Base-by-base conservation (phyloP, 2,113 vertebrate genomes). In the Brienomyrus brachyistius region DNA sequence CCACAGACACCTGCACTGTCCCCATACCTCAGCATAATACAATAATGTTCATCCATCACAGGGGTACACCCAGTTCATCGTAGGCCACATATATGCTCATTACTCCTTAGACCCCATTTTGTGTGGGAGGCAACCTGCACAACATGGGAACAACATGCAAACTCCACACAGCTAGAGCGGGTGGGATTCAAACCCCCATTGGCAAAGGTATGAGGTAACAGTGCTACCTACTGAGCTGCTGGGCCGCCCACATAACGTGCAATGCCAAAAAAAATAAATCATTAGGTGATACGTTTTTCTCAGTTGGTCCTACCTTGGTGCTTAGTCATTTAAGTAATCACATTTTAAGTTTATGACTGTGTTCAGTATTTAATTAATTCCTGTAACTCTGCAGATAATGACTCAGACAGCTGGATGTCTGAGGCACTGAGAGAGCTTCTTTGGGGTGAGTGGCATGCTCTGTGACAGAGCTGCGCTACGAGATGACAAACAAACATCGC, bases 1-100 rank as follows among this genome's bases (percentile, higher is more conserved):
- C 62, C 90, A 74, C 84, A 86, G 89, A 80, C 91, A 87, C 89
- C 77, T 23, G 80, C 84, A 66, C 91, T 86, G 85, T 54, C 88
- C 70, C 88, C 21, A 59, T 80, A 19, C 35, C 82, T 13, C 52
- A 59, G 56, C 27, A 59, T 21, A 45, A 31, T 17, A 9, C 50
- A 54, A 54, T 31, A 19, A 19, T 17, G 17, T 54, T 17, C 17
- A 5, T 62, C 56, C 56, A 66, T 66, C 59, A 27, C n/a, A 66
- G 23, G 59, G 62, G 10, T 3, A 27, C 62, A 27, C 3, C 9
- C 62, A 31, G 62, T 27, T n/a, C 62, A 66, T 27, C 23, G 23
- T 8, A 66, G 59, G n/a, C 0, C n/a, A 66, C 56, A n/a, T 66
- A 66, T 23, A 66, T 11, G 7, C 8, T 66, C 56, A 62, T 7